A percentile compares a stretch with the other conserved stretches of the same genome.
Conservation (phyloP, 1,140 invertebrate genomes). For the Medauroidea extradentata region DNA sequence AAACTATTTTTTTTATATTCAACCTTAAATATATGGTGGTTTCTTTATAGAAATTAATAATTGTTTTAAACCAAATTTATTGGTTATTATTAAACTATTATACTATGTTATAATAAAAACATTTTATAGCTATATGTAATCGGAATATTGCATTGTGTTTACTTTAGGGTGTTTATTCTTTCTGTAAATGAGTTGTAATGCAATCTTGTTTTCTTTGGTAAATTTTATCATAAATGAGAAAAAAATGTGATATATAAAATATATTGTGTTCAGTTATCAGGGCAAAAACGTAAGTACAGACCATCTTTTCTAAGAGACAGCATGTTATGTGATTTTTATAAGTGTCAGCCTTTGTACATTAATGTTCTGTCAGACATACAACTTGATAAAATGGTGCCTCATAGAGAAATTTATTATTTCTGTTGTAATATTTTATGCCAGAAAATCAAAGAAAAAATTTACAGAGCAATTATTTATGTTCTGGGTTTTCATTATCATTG, state of each 20-base stretch:
- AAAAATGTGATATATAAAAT: constrained; percentile 10
- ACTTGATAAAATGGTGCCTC: too few species aligned
- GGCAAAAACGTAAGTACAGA: background rate
- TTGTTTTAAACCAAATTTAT: background rate
- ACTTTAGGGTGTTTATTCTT: background rate
- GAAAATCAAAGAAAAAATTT: too few species aligned
- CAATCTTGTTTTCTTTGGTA: background rate
- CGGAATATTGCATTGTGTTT: background rate
- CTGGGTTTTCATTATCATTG: too few species aligned
- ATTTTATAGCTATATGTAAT: background rate
- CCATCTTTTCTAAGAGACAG: too few species aligned
- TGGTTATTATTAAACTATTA: background rate
- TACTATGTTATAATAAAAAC: background rate
- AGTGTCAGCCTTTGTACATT: too few species aligned
- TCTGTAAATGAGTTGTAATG: background rate
- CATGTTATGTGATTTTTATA: too few species aligned
- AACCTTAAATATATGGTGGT: background rate
- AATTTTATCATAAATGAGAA: background rate
- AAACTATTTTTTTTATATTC: background rate
- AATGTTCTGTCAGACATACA: too few species aligned
- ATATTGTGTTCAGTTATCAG: constrained; percentile 14
- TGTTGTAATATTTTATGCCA: too few species aligned
- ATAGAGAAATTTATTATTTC: too few species aligned
- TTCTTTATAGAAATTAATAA: background rate
- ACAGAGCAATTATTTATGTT: too few species aligned